phyloP scores from a whole-genome alignment of 2,113 vertebrate species.

The Taxidea taxus region DNA sequence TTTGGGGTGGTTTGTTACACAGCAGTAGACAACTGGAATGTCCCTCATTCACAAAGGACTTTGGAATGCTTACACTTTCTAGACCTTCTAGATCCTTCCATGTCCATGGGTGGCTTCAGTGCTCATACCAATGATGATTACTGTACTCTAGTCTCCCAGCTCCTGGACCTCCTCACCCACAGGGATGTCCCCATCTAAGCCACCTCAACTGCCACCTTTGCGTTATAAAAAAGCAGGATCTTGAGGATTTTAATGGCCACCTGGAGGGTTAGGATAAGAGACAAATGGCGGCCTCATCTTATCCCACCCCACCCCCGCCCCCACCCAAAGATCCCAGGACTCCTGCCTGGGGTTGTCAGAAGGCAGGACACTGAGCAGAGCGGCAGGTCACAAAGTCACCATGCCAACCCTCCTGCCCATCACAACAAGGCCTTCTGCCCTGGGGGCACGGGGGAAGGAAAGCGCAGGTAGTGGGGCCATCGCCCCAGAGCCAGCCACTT shows the following conservation, averaged over 20 bases:
- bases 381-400: slow-evolving; percentile 66
- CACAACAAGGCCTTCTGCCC: background rate
- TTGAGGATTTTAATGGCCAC: background rate
- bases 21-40: background rate
- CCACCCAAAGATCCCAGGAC: background rate
- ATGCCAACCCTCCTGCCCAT: slow-evolving; percentile 57
- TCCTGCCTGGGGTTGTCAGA: background rate
- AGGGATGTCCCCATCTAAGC: background rate
- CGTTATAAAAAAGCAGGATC: background rate
- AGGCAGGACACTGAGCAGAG: background rate
- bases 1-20: background rate
- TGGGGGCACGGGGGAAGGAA: background rate
- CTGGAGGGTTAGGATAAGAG: background rate
- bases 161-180: background rate
- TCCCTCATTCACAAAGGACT: background rate
- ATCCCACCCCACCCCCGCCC: fast-evolving
- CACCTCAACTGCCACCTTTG: background rate
- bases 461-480: background rate
- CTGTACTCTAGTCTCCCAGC: background rate
- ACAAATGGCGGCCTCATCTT: background rate
- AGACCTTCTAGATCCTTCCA: background rate
- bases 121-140: fast-evolving
- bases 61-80: background rate
- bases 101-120: background rate
- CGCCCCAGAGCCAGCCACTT: background rate